These are phyloP conservation scores for Morelia viridis DNA, from an alignment of 2,797 vertebrate species.

Conservation along the genomic window DNA sequence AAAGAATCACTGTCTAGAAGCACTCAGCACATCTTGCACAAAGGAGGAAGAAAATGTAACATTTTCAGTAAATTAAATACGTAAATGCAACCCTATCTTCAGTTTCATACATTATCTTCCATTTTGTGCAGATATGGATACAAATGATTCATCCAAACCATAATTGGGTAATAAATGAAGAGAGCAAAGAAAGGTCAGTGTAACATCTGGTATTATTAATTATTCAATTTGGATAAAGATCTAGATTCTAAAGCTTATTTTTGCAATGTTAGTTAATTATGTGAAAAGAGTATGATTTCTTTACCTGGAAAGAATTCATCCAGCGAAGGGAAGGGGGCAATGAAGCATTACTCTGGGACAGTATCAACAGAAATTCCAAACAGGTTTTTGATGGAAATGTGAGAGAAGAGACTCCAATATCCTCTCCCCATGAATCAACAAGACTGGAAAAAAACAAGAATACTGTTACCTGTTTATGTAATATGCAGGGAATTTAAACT, in stretches of 20 bases:
- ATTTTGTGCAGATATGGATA: not conserved
- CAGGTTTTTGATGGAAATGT: constrained; percentile 86
- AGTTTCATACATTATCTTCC: not conserved
- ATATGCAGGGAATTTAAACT: not conserved
- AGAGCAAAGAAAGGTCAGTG: not conserved
- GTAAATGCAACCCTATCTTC: not conserved
- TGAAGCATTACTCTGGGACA: constrained; percentile 78
- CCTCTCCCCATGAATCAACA: constrained; percentile 84
- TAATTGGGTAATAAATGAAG: not conserved
- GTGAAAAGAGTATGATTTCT: constrained; percentile 32
- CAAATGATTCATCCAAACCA: not conserved
- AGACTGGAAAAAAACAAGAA: constrained; percentile 72
- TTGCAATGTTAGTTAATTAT: not conserved
- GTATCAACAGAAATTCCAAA: constrained; percentile 82
- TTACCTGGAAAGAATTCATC: constrained; percentile 93
- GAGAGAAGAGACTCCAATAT: constrained; percentile 85
- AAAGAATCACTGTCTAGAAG: not conserved
- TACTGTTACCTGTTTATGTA: constrained; percentile 10
- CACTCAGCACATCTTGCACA: not conserved
- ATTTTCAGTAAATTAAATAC: not conserved
- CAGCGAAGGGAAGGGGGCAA: constrained; percentile 83
- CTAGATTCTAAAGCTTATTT: not conserved
- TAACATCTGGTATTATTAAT: not conserved
- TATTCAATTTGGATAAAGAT: not conserved
- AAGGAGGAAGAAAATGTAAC: not conserved